Conservation (phyloP, 2,888 invertebrate genomes). For the Drosophila birchii region DNA sequence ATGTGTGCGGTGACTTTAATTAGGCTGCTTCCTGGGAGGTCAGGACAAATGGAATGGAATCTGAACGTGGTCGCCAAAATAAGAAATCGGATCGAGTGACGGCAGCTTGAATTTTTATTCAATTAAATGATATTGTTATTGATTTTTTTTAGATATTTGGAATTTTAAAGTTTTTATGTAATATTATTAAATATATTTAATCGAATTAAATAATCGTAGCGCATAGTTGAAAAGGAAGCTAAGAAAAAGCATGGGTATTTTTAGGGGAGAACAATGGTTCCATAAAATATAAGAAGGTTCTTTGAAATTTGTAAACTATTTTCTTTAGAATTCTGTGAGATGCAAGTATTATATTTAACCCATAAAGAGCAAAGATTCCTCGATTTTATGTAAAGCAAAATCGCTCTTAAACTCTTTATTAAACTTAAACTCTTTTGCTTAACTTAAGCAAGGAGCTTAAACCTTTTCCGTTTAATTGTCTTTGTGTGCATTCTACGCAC, state of each 20-base stretch:
- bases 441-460: background rate
- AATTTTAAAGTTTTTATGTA: no score
- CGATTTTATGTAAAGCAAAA: background rate
- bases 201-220: no score
- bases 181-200: no score
- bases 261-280: background rate
- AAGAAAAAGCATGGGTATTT: no score
- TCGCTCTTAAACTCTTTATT: background rate
- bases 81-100: background rate
- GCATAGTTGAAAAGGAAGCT: no score
- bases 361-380: no score
- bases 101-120: no score
- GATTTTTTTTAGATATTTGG: background rate
- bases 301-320: no score
- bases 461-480: background rate
- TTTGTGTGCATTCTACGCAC: no score
- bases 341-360: background rate
- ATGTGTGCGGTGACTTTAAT: conserved; percentile 59
- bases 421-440: background rate
- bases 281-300: background rate
- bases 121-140: background rate
- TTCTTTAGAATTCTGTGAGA: background rate
- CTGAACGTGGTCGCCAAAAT: conserved; percentile 33
- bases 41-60: conserved; percentile 36
- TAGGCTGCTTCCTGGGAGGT: conserved; percentile 56